These are phyloP conservation scores for Lepidochrysops patricia DNA, from an alignment of 2,888 invertebrate genomes.

Conservation along the genomic window DNA sequence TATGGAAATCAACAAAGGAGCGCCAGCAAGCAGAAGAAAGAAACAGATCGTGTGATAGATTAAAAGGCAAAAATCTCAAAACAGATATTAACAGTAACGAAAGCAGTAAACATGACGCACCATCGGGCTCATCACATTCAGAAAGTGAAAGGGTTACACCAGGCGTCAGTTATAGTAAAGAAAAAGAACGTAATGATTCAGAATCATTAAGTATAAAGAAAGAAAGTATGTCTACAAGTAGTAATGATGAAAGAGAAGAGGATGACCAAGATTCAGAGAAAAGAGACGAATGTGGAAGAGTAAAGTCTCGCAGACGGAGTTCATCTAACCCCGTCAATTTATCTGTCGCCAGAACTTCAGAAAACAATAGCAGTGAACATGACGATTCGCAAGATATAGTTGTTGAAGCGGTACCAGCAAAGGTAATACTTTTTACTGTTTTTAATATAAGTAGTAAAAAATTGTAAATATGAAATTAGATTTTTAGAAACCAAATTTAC, in stretches of 20 bases:
- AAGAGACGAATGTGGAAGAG: conserved; percentile 63
- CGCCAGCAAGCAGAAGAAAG: conserved; percentile 67
- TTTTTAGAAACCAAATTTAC: too few relatives aligned
- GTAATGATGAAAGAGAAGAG: conserved; percentile 69
- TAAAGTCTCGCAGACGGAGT: conserved; percentile 78
- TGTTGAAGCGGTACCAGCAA: conserved; percentile 69
- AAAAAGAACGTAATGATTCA: conserved; percentile 53
- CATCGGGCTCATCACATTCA: conserved; percentile 66
- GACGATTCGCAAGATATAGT: conserved; percentile 71
- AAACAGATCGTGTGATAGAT: conserved; percentile 64
- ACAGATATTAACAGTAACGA: conserved; percentile 71
- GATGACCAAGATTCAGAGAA: conserved; percentile 69
- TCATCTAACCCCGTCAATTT: conserved; percentile 89
- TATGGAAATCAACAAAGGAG: conserved; percentile 77
- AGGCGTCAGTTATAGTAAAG: conserved; percentile 66
- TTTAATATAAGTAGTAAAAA: too few relatives aligned
- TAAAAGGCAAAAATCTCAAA: conserved; percentile 61
- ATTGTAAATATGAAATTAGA: too few relatives aligned
- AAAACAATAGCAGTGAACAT: conserved; percentile 74
- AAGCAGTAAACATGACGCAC: conserved; percentile 68
- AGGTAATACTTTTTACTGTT: conserved; percentile 39
- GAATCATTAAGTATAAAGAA: conserved; percentile 68
- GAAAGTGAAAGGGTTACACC: conserved; percentile 67
- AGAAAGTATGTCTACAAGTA: conserved; percentile 69
- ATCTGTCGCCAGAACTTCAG: conserved; percentile 75